Conservation (phyloP, 2,797 vertebrate genomes). For the Gobionotothen gibberifrons region DNA sequence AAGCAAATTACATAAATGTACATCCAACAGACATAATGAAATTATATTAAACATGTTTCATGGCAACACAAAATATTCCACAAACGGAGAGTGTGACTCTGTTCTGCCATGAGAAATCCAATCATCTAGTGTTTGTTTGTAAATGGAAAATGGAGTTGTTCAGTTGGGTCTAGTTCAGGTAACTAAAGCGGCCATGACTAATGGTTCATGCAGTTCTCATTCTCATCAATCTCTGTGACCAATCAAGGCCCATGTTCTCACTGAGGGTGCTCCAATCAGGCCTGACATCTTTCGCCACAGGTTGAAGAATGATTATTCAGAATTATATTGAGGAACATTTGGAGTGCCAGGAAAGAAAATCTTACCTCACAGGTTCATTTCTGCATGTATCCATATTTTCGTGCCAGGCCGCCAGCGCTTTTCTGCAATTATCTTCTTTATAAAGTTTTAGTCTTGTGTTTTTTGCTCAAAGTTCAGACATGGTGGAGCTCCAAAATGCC, state of each 20-base stretch:
- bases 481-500: conserved; percentile 3
- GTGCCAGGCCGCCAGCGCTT: conserved; percentile 24
- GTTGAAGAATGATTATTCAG: conserved; percentile 37
- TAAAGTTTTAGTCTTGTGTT: conserved; percentile 19
- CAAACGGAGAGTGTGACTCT: conserved; percentile 21
- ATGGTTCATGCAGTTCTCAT: conserved; percentile 23
- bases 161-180: conserved; percentile 27
- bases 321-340: conserved; percentile 24
- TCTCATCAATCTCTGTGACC: conserved; percentile 30
- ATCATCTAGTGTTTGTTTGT: conserved; percentile 14
- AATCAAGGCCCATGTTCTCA: conserved; percentile 1
- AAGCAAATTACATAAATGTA: not conserved
- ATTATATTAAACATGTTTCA: not conserved
- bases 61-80: not conserved
- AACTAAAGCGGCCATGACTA: conserved; percentile 32
- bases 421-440: conserved; percentile 34
- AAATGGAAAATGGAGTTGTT: conserved; percentile 34
- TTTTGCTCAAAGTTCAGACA: conserved; percentile 26
- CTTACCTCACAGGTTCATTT: conserved; percentile 35
- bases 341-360: conserved; percentile 52
- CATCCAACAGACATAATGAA: conserved; percentile 2
- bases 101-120: conserved; percentile 23
- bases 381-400: conserved; percentile 12
- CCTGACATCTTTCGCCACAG: conserved; percentile 5
- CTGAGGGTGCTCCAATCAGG: conserved; percentile 26